Base-by-base conservation (phyloP, 2,888 invertebrate genomes). In the Escarpia spicata region DNA sequence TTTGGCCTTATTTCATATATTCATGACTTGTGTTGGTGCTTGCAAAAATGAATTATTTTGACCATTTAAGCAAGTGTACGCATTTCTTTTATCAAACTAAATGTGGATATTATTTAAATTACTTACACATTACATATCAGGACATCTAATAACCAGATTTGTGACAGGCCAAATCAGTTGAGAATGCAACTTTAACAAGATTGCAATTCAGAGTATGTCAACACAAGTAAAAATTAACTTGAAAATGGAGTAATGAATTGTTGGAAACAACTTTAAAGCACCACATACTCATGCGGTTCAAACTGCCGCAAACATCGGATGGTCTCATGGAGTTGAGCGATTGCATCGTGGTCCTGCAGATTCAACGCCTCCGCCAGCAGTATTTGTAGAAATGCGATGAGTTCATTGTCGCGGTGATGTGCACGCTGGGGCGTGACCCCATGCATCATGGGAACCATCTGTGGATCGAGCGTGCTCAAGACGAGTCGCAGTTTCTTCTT, bases 401-500 rank as follows among this genome's bases (percentile, higher is more conserved):
- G 94, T 44, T 96, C 96, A 26, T 75, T 75, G 75, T 75, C 75
- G 26, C n/a, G 26, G 75, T 75, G 75, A 75, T 75, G 75, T 26
- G 75, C 19, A 6, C 26, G 75, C n/a, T 75, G 75, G 75, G 75
- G 75, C 75, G n/a, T 75, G 26, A 75, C 75, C n/a, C 75, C 75
- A 0, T 75, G 75, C 75, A 75, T 75, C 94, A 93, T 95, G 95
- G 92, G 95, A 95, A 94, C 99, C 98, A 0, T 98, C 98, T 94
- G 98, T 98, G 94, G 99, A 98, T 58, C 99, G 97, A 92, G 75
- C 26, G 75, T 75, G n/a, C 75, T 75, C 26, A 75, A 26, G 19
- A 99, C 99, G 95, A 98, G 97, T 43, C 99, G 97, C 93, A 99
- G 97, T 96, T 99, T 99, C 94, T 98, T 98, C 96, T 99, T 99